Evolutionary conservation across 2,888 invertebrate genomes (phyloP), one percentile per base, ranked within the genome.

Genomic region (Sesia apiformis): DNA sequence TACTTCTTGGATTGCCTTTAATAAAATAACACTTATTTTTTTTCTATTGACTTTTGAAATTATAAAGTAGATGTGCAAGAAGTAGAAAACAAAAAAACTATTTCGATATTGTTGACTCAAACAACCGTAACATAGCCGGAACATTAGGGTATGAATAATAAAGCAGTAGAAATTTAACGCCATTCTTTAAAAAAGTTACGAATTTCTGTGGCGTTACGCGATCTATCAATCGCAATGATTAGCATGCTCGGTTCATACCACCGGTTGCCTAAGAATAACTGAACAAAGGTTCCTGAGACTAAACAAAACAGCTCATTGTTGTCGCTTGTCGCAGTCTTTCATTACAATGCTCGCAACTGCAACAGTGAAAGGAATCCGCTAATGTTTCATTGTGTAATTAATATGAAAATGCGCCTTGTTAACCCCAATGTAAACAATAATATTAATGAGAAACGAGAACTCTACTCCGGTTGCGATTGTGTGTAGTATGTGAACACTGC

Each of bases 301-400:
- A 62, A 57, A 66, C 63, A 60, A 64, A 67, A 68, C 70, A 62
- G 59, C 60, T 69, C 68, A 74, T 78, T 79, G 78, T 79, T 71
- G 66, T 66, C 61, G 58, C 54, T 60, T 64, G 61, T 66, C 63
- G 61, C 66, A 64, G 54, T 54, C 53, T 52, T 55, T 65, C n/a
- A 58, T 59, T 64, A 74, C 74, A 75, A 74, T 71, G 63, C 63
- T 61, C 61, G 58, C 55, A 59, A 53, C 62, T 64, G 53, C 55
- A 63, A 60, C 70, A 78, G 81, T 77, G 81, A 82, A 81, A 81
- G 80, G 80, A 70, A 75, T 70, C 66, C 56, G 61, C 65, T 73
- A 75, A 76, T 69, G 70, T 70, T 63, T 63, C 68, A 74, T 75
- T 76, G 77, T 74, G 71, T 70, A 75, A 78, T 81, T 81, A 77